Base-by-base conservation (phyloP, 2,797 vertebrate species). In the Lophius americanus region DNA sequence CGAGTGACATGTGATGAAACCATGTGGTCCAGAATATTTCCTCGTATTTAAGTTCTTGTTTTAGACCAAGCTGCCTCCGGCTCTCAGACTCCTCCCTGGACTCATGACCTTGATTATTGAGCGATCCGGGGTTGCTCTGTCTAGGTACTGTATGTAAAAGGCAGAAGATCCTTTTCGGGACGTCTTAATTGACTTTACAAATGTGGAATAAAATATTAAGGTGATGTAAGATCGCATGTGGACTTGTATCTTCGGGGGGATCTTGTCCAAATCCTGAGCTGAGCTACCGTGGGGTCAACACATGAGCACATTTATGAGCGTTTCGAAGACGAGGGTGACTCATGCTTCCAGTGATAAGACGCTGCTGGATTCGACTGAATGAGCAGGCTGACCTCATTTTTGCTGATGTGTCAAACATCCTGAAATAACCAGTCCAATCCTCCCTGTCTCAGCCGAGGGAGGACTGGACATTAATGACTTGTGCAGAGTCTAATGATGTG, bases 401-500 rank as follows among this genome's bases (percentile, higher is more conserved):
- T 23, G 74, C 71, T 76, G 68, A 75, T 87, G 78, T 82, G 79
- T 85, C 81, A 78, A 77, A 85, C 83, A 78, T 82, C 79, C 79
- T 78, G 73, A 85, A 84, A 84, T 82, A 79, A 84, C 84, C 73
- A 66, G 79, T 84, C 69, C 66, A 9, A 53, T 76, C 70, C 53
- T 81, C 48, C 36, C 39, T 69, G 50, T 50, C 51, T 81, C 70
- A 62, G 32, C 74, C 78, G 61, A 74, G 64, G 51, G 68, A 35
- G 69, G 67, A 58, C 63, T 53, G 78, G 77, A 81, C 79, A 72
- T 60, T 81, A 86, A 85, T 74, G 84, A 78, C 66, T 86, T 79
- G 66, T 67, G 78, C 78, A 84, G 69, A 77, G 74, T 80, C 63
- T 85, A 81, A 83, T 81, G 79, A 82, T 80, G 82, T 82, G 85